phyloP scores from a whole-genome alignment of 1,140 invertebrate species.

The Papilio machaon region DNA sequence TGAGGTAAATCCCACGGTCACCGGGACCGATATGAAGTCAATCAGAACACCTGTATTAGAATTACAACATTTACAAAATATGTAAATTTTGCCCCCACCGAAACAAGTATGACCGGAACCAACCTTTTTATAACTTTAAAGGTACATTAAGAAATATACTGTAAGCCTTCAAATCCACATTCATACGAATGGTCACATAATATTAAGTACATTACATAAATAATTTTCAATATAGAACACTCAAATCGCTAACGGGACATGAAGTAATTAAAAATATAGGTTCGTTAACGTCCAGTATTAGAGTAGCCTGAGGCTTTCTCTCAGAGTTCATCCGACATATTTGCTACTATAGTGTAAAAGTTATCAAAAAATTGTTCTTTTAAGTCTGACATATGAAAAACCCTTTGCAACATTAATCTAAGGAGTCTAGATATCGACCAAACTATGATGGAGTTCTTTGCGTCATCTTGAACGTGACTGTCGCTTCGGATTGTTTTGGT shows the following conservation, averaged over 20 bases:
- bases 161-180: background rate
- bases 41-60: slow-evolving; percentile 91
- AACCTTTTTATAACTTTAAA: background rate
- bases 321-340: background rate
- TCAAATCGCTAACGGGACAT: background rate
- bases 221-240: no score
- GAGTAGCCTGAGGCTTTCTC: background rate
- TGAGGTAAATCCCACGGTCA: slow-evolving; percentile 96
- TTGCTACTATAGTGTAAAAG: no score
- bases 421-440: no score
- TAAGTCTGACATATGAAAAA: no score
- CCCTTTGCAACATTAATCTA: no score
- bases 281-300: background rate
- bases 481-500: no score
- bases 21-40: slow-evolving; percentile 96
- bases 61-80: background rate
- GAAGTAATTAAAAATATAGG: background rate
- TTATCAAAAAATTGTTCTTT: no score
- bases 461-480: no score
- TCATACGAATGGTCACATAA: background rate
- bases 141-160: background rate
- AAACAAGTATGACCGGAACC: background rate
- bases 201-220: background rate
- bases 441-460: no score
- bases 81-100: no score